Conservation (phyloP, 2,888 invertebrate species). For the Dexiosoma caninum region DNA sequence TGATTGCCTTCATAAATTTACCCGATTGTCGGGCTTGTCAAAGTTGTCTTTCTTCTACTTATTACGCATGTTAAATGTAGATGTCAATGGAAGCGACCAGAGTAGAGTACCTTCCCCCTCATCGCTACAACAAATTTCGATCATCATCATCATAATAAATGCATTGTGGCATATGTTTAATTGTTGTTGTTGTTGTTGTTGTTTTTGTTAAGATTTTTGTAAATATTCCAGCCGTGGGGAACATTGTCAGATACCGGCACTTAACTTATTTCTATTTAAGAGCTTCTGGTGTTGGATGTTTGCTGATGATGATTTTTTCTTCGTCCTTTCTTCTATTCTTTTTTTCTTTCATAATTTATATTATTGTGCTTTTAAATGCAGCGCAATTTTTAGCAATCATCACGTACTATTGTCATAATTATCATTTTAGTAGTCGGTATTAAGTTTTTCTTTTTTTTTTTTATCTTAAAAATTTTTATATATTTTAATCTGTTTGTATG, state of each 20-base stretch:
- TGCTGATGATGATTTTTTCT: no score
- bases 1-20: conserved; percentile 66
- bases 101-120: conserved; percentile 25
- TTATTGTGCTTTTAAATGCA: conserved; percentile 61
- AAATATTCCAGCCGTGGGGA: conserved; percentile 25
- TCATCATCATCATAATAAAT: conserved; percentile 28
- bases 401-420: conserved; percentile 77
- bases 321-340: no score
- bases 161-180: conserved; percentile 43
- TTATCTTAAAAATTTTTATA: conserved; percentile 9
- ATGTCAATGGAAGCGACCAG: not conserved
- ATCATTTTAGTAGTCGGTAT: conserved; percentile 74
- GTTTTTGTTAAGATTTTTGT: conserved; percentile 37
- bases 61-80: conserved; percentile 45
- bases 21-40: conserved; percentile 59
- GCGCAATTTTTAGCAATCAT: conserved; percentile 72
- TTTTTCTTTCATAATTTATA: conserved; percentile 43
- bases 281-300: conserved; percentile 58
- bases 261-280: conserved; percentile 53
- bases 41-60: conserved; percentile 52
- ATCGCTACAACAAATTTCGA: conserved; percentile 13
- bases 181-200: conserved; percentile 40
- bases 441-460: conserved; percentile 63
- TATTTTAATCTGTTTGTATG: conserved; percentile 56
- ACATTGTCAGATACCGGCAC: conserved; percentile 55